Conservation (phyloP, 1,140 invertebrate genomes). For the Steinernema khuongi region DNA sequence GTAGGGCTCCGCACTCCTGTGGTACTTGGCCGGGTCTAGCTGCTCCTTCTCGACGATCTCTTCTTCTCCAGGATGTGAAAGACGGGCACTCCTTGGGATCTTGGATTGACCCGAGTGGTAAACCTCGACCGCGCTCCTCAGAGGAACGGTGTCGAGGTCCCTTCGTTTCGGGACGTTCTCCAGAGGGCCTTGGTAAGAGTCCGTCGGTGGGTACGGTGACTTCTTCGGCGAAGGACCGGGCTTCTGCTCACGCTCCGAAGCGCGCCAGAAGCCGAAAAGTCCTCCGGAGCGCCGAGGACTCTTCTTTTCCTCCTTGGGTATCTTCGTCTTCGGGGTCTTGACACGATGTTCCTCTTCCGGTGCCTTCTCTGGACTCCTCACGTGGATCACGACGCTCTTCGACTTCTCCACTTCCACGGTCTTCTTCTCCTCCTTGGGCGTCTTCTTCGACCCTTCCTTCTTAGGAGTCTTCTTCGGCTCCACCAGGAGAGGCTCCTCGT, state of each 20-base stretch:
- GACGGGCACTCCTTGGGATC: neutral
- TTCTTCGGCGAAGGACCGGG: neutral
- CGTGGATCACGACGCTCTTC: conserved; percentile 3
- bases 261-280: neutral
- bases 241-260: neutral
- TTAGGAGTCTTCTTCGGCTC: neutral
- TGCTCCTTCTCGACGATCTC: neutral
- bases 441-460: too few relatives aligned
- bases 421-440: conserved; percentile 38
- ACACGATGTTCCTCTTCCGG: neutral
- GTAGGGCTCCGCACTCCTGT: neutral
- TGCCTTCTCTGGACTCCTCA: neutral
- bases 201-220: neutral
- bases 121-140: neutral
- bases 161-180: neutral
- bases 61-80: neutral
- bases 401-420: conserved; percentile 5
- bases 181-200: neutral
- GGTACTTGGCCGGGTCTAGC: neutral
- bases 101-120: neutral
- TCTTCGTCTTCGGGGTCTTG: neutral
- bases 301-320: neutral
- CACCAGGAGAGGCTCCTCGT: neutral
- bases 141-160: neutral
- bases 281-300: neutral